Evolutionary conservation across 2,113 vertebrate species (phyloP), one percentile per base, ranked within the genome.

Genomic region (Microcebus ravelobensis): DNA sequence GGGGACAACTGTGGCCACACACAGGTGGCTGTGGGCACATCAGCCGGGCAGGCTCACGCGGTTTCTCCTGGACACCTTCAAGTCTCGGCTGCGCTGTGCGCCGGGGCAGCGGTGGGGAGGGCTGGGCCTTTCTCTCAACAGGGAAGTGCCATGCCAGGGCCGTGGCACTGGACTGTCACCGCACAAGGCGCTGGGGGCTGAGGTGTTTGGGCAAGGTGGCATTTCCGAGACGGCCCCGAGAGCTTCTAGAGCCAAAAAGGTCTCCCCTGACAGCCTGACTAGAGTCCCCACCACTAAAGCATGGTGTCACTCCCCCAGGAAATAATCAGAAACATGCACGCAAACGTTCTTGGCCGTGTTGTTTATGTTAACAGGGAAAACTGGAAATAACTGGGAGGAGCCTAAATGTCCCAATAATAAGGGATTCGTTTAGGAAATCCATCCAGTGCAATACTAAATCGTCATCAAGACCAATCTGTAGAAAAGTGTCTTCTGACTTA

Each of bases 151-250:
- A 73, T 68, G 50, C 31, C 48, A 36, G 50, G 71, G 52, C 36
- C n/a, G 0, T 5, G 45, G 12, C 6, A 8, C 14, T 27, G 13
- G 50, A 1, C 17, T 3, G 21, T 5, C 4, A 9, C n/a, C 2
- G 31, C 36, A 1, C 11, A 5, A 21, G 36, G 14, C 12, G 14
- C 8, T 11, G 23, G 14, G 14, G 11, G 11, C 79, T 42, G 3
- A 15, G 36, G 42, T 17, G 14, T 27, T 20, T n/a, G 73, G 45
- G 55, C 39, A 29, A 52, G n/a, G 27, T 8, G 39, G 23, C 1
- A 55, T 27, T 68, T 45, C 65, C 34, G 73, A 90, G 36, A 83
- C 17, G 39, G 23, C 7, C 31, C 57, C 34, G 34, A 59, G 83
- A 59, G 1, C 61, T 52, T 77, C 74, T 39, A 36, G 52, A 71